Evolutionary conservation across 2,113 vertebrate species (phyloP).

Genomic region (Etheostoma cragini): DNA sequence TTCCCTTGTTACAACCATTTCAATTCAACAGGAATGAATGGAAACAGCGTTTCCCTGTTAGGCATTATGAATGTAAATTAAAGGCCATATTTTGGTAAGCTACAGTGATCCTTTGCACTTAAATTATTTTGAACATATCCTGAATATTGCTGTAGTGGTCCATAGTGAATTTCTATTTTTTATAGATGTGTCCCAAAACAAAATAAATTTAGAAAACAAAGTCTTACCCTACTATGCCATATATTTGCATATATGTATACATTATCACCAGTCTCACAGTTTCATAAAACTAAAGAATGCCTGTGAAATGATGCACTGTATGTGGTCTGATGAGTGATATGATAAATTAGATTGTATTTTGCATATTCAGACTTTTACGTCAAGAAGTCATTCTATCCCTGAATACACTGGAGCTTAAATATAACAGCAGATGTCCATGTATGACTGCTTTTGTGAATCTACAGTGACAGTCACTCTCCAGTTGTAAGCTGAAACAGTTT

Average conservation of each 20-base stretch:
- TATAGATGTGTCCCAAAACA: conserved; percentile 7
- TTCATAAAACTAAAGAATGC: conserved; percentile 18
- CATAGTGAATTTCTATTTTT: conserved; percentile 66
- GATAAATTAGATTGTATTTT: conserved; percentile 30
- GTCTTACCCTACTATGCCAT: conserved; percentile 21
- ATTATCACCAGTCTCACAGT: neutral
- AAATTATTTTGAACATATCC: conserved; percentile 67
- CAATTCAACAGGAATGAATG: conserved; percentile 25
- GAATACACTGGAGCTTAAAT: conserved; percentile 22
- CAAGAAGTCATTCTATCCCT: conserved; percentile 29
- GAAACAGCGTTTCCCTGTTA: conserved; percentile 17
- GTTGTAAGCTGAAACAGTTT: neutral
- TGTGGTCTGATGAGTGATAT: neutral
- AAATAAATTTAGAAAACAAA: conserved; percentile 17
- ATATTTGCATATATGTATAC: conserved; percentile 11
- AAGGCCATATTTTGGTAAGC: conserved; percentile 61
- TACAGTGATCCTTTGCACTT: conserved; percentile 65
- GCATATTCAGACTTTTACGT: conserved; percentile 45
- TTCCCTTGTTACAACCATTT: neutral
- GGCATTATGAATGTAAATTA: conserved; percentile 73
- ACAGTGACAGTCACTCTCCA: conserved; percentile 27
- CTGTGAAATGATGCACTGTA: conserved; percentile 20
- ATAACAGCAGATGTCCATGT: conserved; percentile 13
- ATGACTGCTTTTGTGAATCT: conserved; percentile 57
- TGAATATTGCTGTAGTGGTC: conserved; percentile 42